Percentiles rank a stretch among this genome's conserved stretches.
Evolutionary conservation across 2,888 invertebrate genomes (phyloP).

Genomic region (Leptinotarsa tumamoca): DNA sequence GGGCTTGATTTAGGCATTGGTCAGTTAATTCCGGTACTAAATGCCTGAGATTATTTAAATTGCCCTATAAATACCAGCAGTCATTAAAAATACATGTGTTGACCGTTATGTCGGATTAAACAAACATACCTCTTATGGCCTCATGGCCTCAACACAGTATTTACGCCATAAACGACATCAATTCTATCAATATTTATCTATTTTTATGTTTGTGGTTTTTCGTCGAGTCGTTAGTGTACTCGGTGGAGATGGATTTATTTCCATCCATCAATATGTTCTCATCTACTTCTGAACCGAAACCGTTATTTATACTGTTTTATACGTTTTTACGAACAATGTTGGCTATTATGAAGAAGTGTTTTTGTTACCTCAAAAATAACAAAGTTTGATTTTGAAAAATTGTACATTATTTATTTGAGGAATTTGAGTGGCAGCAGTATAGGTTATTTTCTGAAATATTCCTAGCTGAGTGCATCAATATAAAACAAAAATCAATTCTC

Average conservation of each 20-base stretch:
- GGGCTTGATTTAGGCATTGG: slow-evolving; percentile 51
- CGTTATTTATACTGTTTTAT: not conserved
- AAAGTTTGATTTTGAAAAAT: no score
- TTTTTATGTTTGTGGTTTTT: slow-evolving; percentile 15
- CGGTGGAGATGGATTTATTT: not conserved
- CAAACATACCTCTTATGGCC: slow-evolving; percentile 44
- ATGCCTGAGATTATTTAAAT: slow-evolving; percentile 59
- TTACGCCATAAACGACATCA: slow-evolving; percentile 23
- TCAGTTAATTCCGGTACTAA: slow-evolving; percentile 54
- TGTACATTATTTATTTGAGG: no score
- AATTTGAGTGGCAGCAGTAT: no score
- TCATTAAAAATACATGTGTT: slow-evolving; percentile 58
- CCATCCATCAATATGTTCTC: not conserved
- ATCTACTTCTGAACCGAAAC: not conserved
- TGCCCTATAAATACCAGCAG: slow-evolving; percentile 56
- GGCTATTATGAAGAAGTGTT: no score
- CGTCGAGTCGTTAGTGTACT: not conserved
- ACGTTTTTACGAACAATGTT: not conserved
- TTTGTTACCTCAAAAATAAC: no score
- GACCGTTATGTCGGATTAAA: slow-evolving; percentile 51
- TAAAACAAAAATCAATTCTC: no score
- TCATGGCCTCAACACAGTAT: slow-evolving; percentile 32
- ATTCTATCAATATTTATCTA: slow-evolving; percentile 24
- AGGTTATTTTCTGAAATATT: no score
- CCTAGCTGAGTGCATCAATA: no score